Conservation (phyloP, 2,797 vertebrate genomes). For the Simalia tracyae region DNA sequence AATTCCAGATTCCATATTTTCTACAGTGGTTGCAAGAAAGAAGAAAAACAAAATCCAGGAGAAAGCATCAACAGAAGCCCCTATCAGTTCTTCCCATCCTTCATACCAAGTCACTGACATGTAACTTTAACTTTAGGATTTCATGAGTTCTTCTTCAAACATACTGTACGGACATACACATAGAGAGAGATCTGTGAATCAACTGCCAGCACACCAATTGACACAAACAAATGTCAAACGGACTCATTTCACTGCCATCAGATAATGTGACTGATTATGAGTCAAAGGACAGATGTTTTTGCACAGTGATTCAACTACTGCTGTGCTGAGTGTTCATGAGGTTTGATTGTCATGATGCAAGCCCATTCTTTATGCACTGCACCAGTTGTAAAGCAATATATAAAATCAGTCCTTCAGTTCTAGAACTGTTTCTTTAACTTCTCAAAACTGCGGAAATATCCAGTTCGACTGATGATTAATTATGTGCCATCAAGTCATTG, state of each 20-base stretch:
- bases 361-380: neutral
- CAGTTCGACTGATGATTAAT: neutral
- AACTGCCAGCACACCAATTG: neutral
- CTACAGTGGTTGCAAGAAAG: neutral
- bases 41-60: neutral
- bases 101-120: constrained; percentile 7
- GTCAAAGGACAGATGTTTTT: constrained; percentile 3
- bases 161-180: no score
- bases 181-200: constrained; percentile 7
- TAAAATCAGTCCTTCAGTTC: neutral
- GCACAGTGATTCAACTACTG: neutral
- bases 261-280: constrained; percentile 12
- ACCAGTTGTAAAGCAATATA: neutral
- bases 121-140: neutral
- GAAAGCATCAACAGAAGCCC: neutral
- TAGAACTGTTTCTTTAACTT: neutral
- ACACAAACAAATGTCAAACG: neutral
- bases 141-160: neutral
- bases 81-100: neutral
- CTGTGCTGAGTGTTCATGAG: neutral
- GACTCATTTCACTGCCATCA: neutral
- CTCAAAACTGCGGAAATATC: neutral
- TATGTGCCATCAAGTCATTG: neutral
- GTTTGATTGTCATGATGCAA: neutral
- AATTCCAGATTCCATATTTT: neutral